Base-by-base conservation (phyloP, 1,140 invertebrate genomes). In the Pseudomyrmex concolor region DNA sequence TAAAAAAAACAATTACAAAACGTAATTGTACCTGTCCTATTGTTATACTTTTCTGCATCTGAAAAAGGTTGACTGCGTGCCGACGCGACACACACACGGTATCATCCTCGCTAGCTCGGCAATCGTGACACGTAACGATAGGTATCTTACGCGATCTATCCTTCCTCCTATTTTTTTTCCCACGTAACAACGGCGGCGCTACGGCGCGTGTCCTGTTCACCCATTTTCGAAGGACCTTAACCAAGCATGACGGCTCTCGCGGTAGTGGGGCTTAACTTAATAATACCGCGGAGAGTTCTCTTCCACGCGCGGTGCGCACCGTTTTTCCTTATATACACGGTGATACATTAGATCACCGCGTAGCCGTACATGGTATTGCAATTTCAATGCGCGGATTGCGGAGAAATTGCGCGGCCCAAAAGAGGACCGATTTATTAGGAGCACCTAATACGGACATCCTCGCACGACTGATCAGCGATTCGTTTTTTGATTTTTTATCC, bases 151-250 rank as follows among this genome's bases (percentile, higher is more conserved):
- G 70, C 86, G 82, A 91, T 91, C 86, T 91, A 87, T 92, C 83
- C 84, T 87, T 89, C 89, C 85, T 89, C 43, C 43, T 91, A 67
- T 85, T 13, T 80, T 91, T 90, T 92, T 91, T 92, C 89, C 74
- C 89, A 92, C 92, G 88, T 93, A 90, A 91, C 87, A 91, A 87
- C 77, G 72, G 67, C 34, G 59, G 85, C 64, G 88, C 84, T 87
- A 80, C 84, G 89, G 87, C 86, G 90, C 90, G 90, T 91, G 92
- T 93, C 90, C 91, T 93, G 92, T 93, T 93, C 92, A 93, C 90
- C 92, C 91, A 93, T 93, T 93, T 93, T 92, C 89, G 92, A 94
- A 93, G 92, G 92, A 92, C 90, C 91, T 91, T 91, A 93, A 87
- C 91, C 91, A 93, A 93, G 90, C 92, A 93, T 94, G 92, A 93